phyloP scores from a whole-genome alignment of 2,797 vertebrate species.

The Myotis myotis region DNA sequence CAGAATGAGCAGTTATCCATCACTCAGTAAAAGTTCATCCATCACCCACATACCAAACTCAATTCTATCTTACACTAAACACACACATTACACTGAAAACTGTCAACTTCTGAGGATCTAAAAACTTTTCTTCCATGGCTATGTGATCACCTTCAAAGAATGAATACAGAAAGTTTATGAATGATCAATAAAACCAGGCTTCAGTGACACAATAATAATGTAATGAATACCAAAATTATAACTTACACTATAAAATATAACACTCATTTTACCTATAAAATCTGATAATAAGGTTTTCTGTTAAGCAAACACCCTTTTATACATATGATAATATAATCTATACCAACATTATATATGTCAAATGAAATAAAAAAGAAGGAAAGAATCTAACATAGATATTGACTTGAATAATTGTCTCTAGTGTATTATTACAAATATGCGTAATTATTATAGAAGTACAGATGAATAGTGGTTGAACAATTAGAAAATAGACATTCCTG shows the following conservation, averaged over 20 bases:
- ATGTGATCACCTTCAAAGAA: constrained; percentile 6
- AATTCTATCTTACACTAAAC: constrained; percentile 39
- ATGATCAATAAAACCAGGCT: not conserved
- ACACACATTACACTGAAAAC: constrained; percentile 30
- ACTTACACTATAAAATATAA: not conserved
- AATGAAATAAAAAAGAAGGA: constrained; percentile 6
- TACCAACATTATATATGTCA: not conserved
- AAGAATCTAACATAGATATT: not conserved
- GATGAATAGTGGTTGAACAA: not conserved
- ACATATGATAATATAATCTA: not conserved
- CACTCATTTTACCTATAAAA: not conserved
- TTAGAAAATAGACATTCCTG: not conserved
- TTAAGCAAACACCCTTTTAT: not conserved
- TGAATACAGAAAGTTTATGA: constrained; percentile 4
- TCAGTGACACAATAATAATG: not conserved
- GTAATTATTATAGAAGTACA: not conserved
- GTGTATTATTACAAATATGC: constrained; percentile 2
- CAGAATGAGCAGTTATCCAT: constrained; percentile 64
- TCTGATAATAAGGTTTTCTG: not conserved
- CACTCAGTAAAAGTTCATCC: constrained; percentile 59
- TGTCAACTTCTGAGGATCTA: constrained; percentile 44
- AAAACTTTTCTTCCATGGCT: constrained; percentile 20
- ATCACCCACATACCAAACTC: constrained; percentile 57
- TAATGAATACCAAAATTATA: not conserved
- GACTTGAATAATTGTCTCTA: not conserved